These are phyloP conservation scores for Schizaphis graminum DNA, from an alignment of 2,888 invertebrate genomes.

Conservation along the genomic window DNA sequence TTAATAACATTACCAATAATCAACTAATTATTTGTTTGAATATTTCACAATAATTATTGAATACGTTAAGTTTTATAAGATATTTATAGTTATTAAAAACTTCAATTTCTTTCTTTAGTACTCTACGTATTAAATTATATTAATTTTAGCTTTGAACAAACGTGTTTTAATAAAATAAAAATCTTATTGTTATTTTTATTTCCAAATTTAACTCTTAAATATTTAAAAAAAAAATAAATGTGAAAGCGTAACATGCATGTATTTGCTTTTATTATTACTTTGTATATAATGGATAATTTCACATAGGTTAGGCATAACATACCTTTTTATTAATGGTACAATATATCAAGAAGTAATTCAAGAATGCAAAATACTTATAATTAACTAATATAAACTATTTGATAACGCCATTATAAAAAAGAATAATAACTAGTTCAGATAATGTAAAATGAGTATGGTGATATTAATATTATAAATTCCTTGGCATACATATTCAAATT, in stretches of 20 bases:
- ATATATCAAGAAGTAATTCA: background rate
- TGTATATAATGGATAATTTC: constrained; percentile 15
- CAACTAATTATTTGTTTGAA: no score
- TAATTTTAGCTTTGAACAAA: background rate
- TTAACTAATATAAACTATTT: constrained; percentile 21
- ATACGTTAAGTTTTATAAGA: no score
- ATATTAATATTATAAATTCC: constrained; percentile 36
- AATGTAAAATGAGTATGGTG: background rate
- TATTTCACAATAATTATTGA: no score
- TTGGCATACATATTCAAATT: constrained; percentile 41
- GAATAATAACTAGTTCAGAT: constrained; percentile 14
- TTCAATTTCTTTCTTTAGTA: no score
- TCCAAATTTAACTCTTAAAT: constrained; percentile 20
- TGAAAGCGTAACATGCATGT: constrained; percentile 41
- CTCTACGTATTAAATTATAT: background rate
- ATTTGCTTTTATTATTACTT: constrained; percentile 34
- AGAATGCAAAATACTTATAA: background rate
- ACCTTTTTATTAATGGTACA: background rate
- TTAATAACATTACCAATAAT: no score
- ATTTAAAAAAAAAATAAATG: constrained; percentile 36
- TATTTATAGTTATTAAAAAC: no score
- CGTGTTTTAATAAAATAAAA: background rate
- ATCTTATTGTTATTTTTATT: background rate
- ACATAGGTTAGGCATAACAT: background rate
- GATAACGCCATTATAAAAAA: constrained; percentile 21